Conservation (phyloP, 2,888 invertebrate genomes). For the Tachina fera region DNA sequence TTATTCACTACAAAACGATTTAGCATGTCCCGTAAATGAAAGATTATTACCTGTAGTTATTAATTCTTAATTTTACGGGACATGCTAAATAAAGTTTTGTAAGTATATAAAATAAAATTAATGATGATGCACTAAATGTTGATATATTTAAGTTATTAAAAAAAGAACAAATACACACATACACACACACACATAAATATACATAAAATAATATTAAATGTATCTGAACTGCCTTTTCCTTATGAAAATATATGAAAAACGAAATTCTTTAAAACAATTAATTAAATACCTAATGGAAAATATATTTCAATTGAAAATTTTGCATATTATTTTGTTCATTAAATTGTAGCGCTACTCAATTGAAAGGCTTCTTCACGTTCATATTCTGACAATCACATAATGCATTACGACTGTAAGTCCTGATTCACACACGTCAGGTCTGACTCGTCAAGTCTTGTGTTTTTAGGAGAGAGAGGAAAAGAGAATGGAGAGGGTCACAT, state of each 20-base stretch:
- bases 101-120: constrained; percentile 20
- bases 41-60: background rate
- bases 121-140: constrained; percentile 63
- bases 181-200: too few relatives aligned
- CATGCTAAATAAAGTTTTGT: constrained; percentile 55
- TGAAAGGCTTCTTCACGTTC: too few relatives aligned
- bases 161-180: background rate
- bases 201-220: constrained; percentile 33
- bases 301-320: constrained; percentile 1
- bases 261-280: constrained; percentile 23
- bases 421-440: too few relatives aligned
- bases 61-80: constrained; percentile 55
- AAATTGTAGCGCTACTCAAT: background rate
- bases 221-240: constrained; percentile 72
- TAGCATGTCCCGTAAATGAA: constrained; percentile 67
- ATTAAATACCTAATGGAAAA: constrained; percentile 4
- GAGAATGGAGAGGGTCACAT: too few relatives aligned
- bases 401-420: too few relatives aligned
- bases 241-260: constrained; percentile 57
- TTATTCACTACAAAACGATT: constrained; percentile 57
- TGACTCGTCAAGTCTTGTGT: too few relatives aligned
- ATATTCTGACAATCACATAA: too few relatives aligned
- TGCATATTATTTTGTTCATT: background rate
- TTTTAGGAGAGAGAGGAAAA: too few relatives aligned
- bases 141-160: constrained; percentile 55